phyloP scores from a whole-genome alignment of 2,888 invertebrate genomes.

The Aphodius sticticus region DNA sequence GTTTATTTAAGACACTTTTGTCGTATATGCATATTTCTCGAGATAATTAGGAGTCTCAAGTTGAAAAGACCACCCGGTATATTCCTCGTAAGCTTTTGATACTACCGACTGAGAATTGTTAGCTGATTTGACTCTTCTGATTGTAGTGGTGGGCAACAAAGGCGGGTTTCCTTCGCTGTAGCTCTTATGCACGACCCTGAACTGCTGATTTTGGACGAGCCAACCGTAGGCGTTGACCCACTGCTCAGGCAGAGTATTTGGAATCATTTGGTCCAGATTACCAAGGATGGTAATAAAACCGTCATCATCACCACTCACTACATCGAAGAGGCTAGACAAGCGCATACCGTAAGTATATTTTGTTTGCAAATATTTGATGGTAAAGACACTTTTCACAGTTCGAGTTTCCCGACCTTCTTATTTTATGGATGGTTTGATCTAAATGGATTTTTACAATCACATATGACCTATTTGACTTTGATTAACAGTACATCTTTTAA shows the following conservation, averaged over 20 bases:
- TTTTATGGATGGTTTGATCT: too few species aligned
- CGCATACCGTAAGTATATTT: constrained; percentile 75
- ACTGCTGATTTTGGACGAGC: constrained; percentile 89
- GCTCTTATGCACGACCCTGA: constrained; percentile 94
- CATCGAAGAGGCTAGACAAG: constrained; percentile 93
- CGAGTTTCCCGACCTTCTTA: too few species aligned
- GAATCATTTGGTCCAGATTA: constrained; percentile 91
- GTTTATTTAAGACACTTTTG: too few species aligned
- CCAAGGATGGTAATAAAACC: constrained; percentile 89
- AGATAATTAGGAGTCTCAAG: too few species aligned
- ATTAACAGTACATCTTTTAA: too few species aligned
- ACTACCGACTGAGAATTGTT: too few species aligned
- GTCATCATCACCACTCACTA: constrained; percentile 95
- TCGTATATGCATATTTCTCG: too few species aligned
- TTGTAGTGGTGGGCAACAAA: constrained; percentile 87
- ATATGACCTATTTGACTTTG: too few species aligned
- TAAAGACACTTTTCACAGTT: too few species aligned
- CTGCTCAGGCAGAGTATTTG: constrained; percentile 90
- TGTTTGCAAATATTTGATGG: too few species aligned
- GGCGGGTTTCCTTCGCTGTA: constrained; percentile 90
- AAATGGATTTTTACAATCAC: too few species aligned
- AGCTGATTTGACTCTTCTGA: not conserved
- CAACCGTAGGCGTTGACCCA: constrained; percentile 93
- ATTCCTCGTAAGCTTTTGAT: not conserved
- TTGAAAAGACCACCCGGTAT: too few species aligned